phyloP scores from a whole-genome alignment of 35 echinoderm and acorn worm species.

The Lytechinus pictus region DNA sequence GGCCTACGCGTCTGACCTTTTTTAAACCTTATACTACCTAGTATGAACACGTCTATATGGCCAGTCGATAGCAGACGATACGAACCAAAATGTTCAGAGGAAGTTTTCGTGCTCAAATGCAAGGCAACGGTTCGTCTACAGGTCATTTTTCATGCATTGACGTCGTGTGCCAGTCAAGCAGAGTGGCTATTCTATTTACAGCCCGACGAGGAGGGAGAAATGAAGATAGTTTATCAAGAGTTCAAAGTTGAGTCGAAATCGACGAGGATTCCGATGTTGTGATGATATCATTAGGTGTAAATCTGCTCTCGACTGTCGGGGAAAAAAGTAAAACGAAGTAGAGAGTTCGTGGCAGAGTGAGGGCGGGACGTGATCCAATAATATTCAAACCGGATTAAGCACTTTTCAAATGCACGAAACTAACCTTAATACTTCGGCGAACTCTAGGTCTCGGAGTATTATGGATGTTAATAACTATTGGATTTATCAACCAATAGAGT shows the following conservation, averaged over 20 bases:
- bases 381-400: not conserved
- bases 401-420: not conserved
- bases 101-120: not conserved
- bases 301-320: not conserved
- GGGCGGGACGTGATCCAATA: not conserved
- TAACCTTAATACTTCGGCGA: not conserved
- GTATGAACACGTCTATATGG: not conserved
- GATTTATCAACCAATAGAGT: not conserved
- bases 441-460: not conserved
- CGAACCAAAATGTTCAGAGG: not conserved
- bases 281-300: not conserved
- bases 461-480: not conserved
- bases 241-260: not conserved
- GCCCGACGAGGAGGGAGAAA: not conserved
- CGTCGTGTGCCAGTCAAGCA: not conserved
- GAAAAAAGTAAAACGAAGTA: not conserved
- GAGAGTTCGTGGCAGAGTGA: not conserved
- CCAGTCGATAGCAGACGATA: not conserved
- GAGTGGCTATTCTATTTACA: not conserved
- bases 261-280: not conserved
- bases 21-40: not conserved
- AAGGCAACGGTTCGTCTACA: not conserved
- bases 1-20: not conserved
- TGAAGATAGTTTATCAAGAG: slow-evolving; percentile 13
- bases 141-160: not conserved